Evolutionary conservation across 2,888 invertebrate species (phyloP).

Genomic region (Dioctria linearis): DNA sequence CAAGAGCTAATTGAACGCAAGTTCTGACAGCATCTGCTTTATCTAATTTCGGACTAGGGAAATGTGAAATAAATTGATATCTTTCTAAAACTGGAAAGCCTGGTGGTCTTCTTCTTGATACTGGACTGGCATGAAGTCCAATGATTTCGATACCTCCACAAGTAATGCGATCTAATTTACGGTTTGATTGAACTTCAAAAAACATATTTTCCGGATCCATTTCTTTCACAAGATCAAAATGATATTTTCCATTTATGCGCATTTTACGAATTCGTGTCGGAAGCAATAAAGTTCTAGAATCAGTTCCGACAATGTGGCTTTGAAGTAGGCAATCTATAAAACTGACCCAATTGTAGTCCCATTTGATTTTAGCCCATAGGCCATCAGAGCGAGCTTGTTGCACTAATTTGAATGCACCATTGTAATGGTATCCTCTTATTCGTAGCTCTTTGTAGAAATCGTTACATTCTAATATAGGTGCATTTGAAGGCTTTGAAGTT

Average conservation of each 20-base stretch:
- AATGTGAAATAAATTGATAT: slow-evolving; percentile 81
- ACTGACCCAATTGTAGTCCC: slow-evolving; percentile 89
- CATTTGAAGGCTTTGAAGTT: slow-evolving; percentile 61
- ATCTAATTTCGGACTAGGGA: slow-evolving; percentile 62
- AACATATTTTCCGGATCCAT: slow-evolving; percentile 65
- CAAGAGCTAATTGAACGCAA: slow-evolving; percentile 80
- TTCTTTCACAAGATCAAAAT: slow-evolving; percentile 72
- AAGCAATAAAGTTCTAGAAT: slow-evolving; percentile 79
- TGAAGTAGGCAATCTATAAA: slow-evolving; percentile 94
- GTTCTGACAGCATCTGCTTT: slow-evolving; percentile 74
- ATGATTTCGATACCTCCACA: slow-evolving; percentile 85
- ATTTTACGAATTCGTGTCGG: slow-evolving; percentile 83
- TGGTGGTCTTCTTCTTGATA: slow-evolving; percentile 78
- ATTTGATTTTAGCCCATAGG: slow-evolving; percentile 71
- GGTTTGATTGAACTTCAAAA: slow-evolving; percentile 66
- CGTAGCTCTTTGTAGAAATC: slow-evolving; percentile 82
- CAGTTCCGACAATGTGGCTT: slow-evolving; percentile 80
- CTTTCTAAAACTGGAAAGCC: slow-evolving; percentile 84
- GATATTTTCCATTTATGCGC: slow-evolving; percentile 78
- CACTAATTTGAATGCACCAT: slow-evolving; percentile 66
- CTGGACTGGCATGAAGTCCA: slow-evolving; percentile 83
- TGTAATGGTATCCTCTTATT: slow-evolving; percentile 80
- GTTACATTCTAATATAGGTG: slow-evolving; percentile 72
- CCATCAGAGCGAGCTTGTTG: slow-evolving; percentile 67
- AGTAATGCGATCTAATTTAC: slow-evolving; percentile 69